These are phyloP conservation scores for Limnothrissa miodon DNA, from an alignment of 2,113 vertebrate species.

Conservation along the genomic window DNA sequence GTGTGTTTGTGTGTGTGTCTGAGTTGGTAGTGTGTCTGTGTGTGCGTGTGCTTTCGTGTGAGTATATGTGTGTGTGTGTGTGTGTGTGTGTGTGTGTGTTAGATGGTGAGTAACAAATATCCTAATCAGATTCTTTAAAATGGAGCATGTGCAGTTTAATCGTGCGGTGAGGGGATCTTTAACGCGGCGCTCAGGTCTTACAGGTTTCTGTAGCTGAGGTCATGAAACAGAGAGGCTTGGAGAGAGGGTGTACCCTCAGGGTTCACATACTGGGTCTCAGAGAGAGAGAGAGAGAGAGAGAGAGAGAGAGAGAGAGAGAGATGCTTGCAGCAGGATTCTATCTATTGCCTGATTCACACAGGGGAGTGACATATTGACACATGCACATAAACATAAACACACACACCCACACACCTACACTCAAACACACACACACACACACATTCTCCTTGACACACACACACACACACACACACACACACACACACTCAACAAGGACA, in stretches of 20 bases:
- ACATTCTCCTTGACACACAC: no score
- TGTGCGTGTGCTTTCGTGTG: background rate
- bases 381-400: no score
- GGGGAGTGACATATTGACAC: no score
- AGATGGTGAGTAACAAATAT: slow-evolving; percentile 33
- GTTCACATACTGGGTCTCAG: background rate
- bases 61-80: background rate
- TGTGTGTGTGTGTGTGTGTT: background rate
- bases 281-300: background rate
- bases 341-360: no score
- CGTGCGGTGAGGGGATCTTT: background rate
- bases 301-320: background rate
- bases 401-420: no score
- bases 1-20: slow-evolving; percentile 12
- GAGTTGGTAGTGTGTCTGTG: background rate
- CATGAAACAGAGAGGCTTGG: background rate
- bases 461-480: background rate
- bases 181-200: background rate
- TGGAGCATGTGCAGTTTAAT: slow-evolving; percentile 1
- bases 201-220: background rate
- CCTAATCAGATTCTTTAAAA: slow-evolving; percentile 16
- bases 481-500: slow-evolving; percentile 12
- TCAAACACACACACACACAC: no score
- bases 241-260: background rate
- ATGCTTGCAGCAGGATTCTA: no score